Base-by-base conservation (phyloP, 2,888 invertebrate genomes). In the Lasioglossum figueresi region DNA sequence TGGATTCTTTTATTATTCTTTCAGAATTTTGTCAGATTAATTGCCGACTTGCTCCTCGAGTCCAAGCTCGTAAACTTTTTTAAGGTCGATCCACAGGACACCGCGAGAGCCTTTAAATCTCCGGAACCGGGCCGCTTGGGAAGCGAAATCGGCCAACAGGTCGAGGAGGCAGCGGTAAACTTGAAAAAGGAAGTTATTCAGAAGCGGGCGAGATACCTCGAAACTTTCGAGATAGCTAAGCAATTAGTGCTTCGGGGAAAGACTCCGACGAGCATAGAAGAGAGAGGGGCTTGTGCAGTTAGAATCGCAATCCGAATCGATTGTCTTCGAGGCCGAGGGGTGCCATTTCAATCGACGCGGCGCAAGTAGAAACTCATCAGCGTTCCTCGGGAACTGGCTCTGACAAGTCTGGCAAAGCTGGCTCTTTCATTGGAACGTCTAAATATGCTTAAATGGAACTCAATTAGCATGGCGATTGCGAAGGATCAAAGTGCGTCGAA, bases 291-390 rank as follows among this genome's bases (percentile, higher is more conserved):
- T 23, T 23, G 23, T 52, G 52, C 27, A 27, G 59, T 27, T 59
- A 16, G 59, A 31, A 63, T 63, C 27, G 59, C 59, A 16, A 63
- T 63, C 16, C 31, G 59, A 63, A 63, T 63, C 59, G 59, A 63
- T 63, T 63, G 31, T 31, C 27, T 63, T 16, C 27, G 31, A 63
- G 59, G 2, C 59, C 31, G 16, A 43, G 1, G 5, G 16, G 59
- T 31, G 59, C 59, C 59, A 63, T 63, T 63, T 63, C 16, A 63
- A 63, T 63, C 59, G 59, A 31, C 59, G 31, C 59, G 59, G 27
- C 52, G 16, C 59, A 63, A 31, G 16, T 31, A 63, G 59, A 63
- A 63, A 63, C 59, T 63, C 59, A 6, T 63, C 59, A 27, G 59
- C 59, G 59, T 59, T 59, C 10, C 59, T 27, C 59, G 59, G 59